Evolutionary conservation across 2,888 invertebrate species (phyloP).

Genomic region (Ormyrus labotus): DNA sequence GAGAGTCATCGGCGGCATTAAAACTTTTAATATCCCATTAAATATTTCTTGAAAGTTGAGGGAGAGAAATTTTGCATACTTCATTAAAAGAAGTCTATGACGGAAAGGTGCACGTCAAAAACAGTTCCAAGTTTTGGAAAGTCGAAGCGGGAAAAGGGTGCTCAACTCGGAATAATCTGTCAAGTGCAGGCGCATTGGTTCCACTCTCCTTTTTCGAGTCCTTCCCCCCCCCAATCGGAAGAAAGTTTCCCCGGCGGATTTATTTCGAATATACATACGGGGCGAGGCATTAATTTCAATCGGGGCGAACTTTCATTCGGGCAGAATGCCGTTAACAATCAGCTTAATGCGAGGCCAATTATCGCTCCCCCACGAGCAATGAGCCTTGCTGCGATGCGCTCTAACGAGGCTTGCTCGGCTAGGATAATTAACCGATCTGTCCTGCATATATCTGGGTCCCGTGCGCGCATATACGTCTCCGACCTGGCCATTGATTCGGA

Average conservation of each 20-base stretch:
- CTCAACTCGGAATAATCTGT: conserved; percentile 25
- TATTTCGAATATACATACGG: not conserved
- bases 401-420: conserved; percentile 31
- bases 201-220: not conserved
- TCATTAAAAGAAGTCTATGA: not conserved
- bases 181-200: conserved; percentile 30
- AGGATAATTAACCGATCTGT: conserved; percentile 46
- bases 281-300: conserved; percentile 41
- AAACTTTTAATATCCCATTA: too few relatives aligned
- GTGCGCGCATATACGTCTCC: conserved; percentile 1
- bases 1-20: too few relatives aligned
- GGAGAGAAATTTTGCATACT: not conserved
- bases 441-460: not conserved
- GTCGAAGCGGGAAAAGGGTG: not conserved
- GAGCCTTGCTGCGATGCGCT: conserved; percentile 2
- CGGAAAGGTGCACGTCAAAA: conserved; percentile 28
- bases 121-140: conserved; percentile 12
- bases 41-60: too few relatives aligned
- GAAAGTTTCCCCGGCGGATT: not conserved
- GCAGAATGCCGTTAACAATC: conserved; percentile 45
- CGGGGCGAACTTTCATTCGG: conserved; percentile 35
- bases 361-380: conserved; percentile 14
- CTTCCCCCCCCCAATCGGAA: not conserved
- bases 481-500: conserved; percentile 27
- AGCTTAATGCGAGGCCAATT: conserved; percentile 49